Evolutionary conservation across 2,888 invertebrate species (phyloP), one percentile per base, ranked within the genome.

Genomic region (Scaptomyza parva): DNA sequence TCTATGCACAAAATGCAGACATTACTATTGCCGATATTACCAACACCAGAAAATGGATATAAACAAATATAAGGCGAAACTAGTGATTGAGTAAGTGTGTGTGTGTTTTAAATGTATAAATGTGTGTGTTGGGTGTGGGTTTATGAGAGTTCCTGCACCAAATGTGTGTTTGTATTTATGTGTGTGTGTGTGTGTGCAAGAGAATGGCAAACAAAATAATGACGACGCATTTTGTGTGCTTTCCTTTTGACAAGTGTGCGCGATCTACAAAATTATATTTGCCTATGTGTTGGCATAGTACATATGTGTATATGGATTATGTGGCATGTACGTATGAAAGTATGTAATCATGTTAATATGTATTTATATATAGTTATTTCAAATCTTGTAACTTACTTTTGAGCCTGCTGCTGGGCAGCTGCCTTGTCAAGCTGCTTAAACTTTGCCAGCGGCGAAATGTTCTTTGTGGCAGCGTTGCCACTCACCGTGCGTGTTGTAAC

Each of bases 351-450:
- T 44, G 14, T 24, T 18, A 11, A 35, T 50, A 7, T 11, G 26
- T 57, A 28, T 33, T 9, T 11, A 33, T 35, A n/a, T 26, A 20
- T 22, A 17, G 39, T 12, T 14, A 0, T 33, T 17, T 12, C 12
- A 24, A 48, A 37, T 37, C 7, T 28, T 24, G 20, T 51, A 8
- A 47, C 93, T 95, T 93, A 97, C 97, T 96, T 96, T 92, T 96
- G 95, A 85, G 92, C 92, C 90, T 94, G 94, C 89, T 94, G 94
- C 89, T 94, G 93, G 86, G 96, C 96, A 92, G 95, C 96, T 87
- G 96, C 96, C 91, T 95, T 95, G 92, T 97, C 97, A 92, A 97
- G 94, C 93, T 97, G 97, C 92, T 96, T 95, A 93, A 97, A 97
- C 93, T 97, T 97, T 90, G 96, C 95, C 92, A 97, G 97, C 74